These are phyloP conservation scores for Drosophila mercatorum DNA, from an alignment of 2,888 invertebrate genomes.

Conservation along the genomic window DNA sequence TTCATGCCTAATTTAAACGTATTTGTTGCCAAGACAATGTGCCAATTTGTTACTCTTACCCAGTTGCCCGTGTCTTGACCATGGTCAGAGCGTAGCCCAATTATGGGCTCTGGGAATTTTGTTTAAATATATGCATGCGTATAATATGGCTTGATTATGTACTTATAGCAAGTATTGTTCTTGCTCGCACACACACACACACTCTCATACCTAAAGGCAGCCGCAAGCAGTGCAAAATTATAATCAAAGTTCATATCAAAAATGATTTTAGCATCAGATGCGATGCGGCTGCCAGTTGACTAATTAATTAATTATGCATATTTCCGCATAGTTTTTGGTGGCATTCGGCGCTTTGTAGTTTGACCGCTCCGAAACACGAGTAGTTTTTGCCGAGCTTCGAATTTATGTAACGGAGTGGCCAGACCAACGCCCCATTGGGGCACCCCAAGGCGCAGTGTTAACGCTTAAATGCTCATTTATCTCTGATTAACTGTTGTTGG, in stretches of 20 bases:
- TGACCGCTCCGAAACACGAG: constrained; percentile 58
- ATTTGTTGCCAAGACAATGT: constrained; percentile 63
- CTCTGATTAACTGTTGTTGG: constrained; percentile 62
- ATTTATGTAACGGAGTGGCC: constrained; percentile 61
- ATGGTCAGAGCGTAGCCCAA: constrained; percentile 10
- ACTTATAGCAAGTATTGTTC: constrained; percentile 15
- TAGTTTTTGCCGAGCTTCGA: constrained; percentile 46
- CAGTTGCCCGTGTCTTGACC: constrained; percentile 19
- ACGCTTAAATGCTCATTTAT: constrained; percentile 73
- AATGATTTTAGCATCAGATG: constrained; percentile 18
- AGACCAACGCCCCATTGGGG: constrained; percentile 66
- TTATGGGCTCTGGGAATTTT: constrained; percentile 18
- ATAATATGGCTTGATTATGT: constrained; percentile 11
- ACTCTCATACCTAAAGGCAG: not conserved
- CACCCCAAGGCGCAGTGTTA: constrained; percentile 52
- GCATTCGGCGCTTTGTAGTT: constrained; percentile 62
- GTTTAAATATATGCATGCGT: constrained; percentile 26
- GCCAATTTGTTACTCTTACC: constrained; percentile 48
- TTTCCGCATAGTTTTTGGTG: constrained; percentile 67
- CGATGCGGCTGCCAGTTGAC: constrained; percentile 36
- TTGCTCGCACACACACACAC: constrained; percentile 8
- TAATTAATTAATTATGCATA: constrained; percentile 77
- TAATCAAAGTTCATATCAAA: constrained; percentile 29
- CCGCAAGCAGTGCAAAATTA: constrained; percentile 42
- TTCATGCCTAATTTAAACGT: constrained; percentile 66